Conservation (phyloP, 1,140 invertebrate genomes). For the Drosophila parabipectinata region DNA sequence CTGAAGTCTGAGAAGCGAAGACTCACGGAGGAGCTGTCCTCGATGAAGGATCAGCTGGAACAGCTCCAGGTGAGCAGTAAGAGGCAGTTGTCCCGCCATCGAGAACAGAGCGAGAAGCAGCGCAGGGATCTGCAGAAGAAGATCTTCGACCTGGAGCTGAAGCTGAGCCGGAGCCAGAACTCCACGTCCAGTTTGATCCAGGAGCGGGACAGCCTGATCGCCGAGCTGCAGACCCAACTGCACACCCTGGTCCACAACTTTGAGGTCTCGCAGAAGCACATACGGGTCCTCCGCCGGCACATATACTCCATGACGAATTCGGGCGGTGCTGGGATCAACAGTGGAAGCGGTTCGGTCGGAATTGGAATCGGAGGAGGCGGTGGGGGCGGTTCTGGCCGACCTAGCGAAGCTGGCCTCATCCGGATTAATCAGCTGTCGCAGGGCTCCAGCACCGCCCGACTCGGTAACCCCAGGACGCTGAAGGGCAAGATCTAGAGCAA, state of each 20-base stretch:
- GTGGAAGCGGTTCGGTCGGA: not conserved
- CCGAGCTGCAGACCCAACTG: slow-evolving; percentile 74
- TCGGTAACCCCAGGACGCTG: slow-evolving; percentile 33
- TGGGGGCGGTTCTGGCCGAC: not conserved
- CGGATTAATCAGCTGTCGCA: slow-evolving; percentile 16
- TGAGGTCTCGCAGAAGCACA: slow-evolving; percentile 80
- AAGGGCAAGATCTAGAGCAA: slow-evolving; percentile 23
- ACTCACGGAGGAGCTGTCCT: slow-evolving; percentile 54
- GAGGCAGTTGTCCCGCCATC: slow-evolving; percentile 63
- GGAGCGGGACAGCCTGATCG: slow-evolving; percentile 74
- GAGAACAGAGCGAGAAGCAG: slow-evolving; percentile 76
- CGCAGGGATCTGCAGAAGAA: slow-evolving; percentile 74
- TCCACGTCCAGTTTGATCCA: slow-evolving; percentile 73
- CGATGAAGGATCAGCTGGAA: slow-evolving; percentile 62
- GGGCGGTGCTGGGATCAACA: slow-evolving; percentile 7
- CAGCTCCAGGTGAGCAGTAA: slow-evolving; percentile 62
- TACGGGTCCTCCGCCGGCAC: slow-evolving; percentile 69
- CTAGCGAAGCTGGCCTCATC: slow-evolving; percentile 19
- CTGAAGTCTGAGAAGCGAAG: slow-evolving; percentile 69
- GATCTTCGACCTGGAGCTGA: slow-evolving; percentile 74
- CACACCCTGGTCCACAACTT: slow-evolving; percentile 80
- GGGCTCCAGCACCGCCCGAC: slow-evolving; percentile 18
- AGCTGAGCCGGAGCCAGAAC: slow-evolving; percentile 73
- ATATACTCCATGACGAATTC: slow-evolving; percentile 74
- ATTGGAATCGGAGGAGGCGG: slow-evolving; percentile 4